Evolutionary conservation across 2,888 invertebrate species (phyloP), one percentile per base, ranked within the genome.

Genomic region (Drosophila infuscata): DNA sequence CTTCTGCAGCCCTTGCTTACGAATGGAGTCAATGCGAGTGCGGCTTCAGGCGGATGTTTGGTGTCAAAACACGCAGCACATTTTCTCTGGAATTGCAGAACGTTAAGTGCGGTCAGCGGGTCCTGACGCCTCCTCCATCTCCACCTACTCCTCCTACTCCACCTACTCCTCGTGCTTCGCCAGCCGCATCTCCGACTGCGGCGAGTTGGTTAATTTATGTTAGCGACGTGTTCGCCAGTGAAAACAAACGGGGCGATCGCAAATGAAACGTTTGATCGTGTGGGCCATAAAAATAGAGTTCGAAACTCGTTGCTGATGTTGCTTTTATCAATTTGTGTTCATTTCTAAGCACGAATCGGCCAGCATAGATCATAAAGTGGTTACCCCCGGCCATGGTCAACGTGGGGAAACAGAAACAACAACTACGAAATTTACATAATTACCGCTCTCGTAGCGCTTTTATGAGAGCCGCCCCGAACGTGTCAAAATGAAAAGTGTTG

Each of bases 401-500:
- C 56, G 65, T 57, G 65, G 65, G 70, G 63, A 77, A 74, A 49
- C 65, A 56, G 70, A 52, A 73, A 51, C 38, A 74, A 49, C 59
- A 46, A 62, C 62, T 46, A 25, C 36, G 15, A 82, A 83, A 90
- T 90, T 90, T 82, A 87, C 88, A 90, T 91, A 91, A 91, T 89
- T 90, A 83, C 82, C 85, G 81, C 79, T 89, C 82, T 87, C 77
- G 87, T 76, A 82, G 80, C 74, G 77, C 84, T 74, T 84, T 87
- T 72, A 74, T 75, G 69, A 68, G 84, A 74, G 82, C 87, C 84
- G 89, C 71, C 79, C 74, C 75, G 78, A 89, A 90, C 82, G 81
- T 85, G 84, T 82, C 87, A 84, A 91, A 91, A 91, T 89, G 91
- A 91, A 91, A 91, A 91, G 86, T 91, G 89, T 91, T 91, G 88